These are phyloP conservation scores for Miltochrista miniata DNA, from an alignment of 2,888 invertebrate genomes.

Conservation along the genomic window DNA sequence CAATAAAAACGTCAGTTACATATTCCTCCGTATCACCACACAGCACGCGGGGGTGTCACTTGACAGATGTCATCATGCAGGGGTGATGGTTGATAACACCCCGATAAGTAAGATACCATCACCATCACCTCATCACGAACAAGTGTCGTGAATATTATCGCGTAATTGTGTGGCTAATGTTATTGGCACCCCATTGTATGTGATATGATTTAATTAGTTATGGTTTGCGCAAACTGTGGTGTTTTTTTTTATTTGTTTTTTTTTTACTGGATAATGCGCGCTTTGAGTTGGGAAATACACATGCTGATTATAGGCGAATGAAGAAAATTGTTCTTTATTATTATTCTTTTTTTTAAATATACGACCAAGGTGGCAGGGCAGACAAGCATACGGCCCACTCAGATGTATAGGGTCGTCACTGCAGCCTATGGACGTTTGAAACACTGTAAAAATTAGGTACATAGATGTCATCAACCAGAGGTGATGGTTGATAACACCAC, in stretches of 20 bases:
- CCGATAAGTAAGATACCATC: slow-evolving; percentile 19
- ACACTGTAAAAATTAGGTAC: no score
- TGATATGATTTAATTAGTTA: slow-evolving; percentile 15
- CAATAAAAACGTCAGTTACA: slow-evolving; percentile 3
- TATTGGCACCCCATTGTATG: slow-evolving; percentile 24
- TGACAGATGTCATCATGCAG: slow-evolving; percentile 25
- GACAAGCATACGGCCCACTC: no score
- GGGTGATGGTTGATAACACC: no score
- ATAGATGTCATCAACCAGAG: slow-evolving; percentile 28
- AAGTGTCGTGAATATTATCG: slow-evolving; percentile 17
- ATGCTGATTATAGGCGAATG: not conserved
- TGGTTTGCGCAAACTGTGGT: not conserved
- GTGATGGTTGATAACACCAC: slow-evolving; percentile 20
- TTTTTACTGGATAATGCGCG: not conserved
- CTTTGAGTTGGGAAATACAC: no score
- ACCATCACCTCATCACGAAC: slow-evolving; percentile 15
- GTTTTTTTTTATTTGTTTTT: not conserved
- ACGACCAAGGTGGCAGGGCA: no score
- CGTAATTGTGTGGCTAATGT: slow-evolving; percentile 31
- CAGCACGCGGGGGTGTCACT: slow-evolving; percentile 6
- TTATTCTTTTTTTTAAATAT: no score
- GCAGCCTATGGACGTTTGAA: no score
- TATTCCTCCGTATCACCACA: not conserved
- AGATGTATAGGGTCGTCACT: no score
- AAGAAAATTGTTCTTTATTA: no score